phyloP scores from a whole-genome alignment of 2,113 vertebrate species.

The Hassar affinis region DNA sequence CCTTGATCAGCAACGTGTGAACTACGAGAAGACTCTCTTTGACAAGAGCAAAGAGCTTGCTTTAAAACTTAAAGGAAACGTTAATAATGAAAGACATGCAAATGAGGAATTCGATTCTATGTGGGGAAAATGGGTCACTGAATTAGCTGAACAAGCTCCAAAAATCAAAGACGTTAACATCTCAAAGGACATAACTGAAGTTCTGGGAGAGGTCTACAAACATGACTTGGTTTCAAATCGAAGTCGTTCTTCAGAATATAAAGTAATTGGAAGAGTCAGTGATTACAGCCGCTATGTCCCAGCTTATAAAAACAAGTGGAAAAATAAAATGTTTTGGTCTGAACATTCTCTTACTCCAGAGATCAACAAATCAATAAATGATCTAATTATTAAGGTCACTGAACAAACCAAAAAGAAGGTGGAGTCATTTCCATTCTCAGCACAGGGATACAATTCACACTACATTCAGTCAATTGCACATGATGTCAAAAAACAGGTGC shows the following conservation, averaged over 20 bases:
- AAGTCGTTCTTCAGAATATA: background rate
- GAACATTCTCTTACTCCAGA: background rate
- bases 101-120: conserved; percentile 43
- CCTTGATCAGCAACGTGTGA: background rate
- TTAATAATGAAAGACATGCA: conserved; percentile 21
- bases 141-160: background rate
- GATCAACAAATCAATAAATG: background rate
- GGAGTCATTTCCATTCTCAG: background rate
- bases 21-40: conserved; percentile 51
- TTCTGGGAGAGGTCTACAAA: conserved; percentile 51
- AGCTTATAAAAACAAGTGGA: background rate
- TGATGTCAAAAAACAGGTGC: conserved; percentile 33
- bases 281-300: background rate
- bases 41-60: conserved; percentile 51
- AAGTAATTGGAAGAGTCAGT: background rate
- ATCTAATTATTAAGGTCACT: background rate
- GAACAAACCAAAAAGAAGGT: conserved; percentile 10
- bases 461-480: conserved; percentile 56
- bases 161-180: conserved; percentile 31
- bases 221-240: background rate
- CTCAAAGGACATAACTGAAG: conserved; percentile 37
- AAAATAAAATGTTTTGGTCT: background rate
- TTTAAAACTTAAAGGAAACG: conserved; percentile 39
- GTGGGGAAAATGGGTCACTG: conserved; percentile 49
- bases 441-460: conserved; percentile 25